Evolutionary conservation across 2,113 vertebrate genomes (phyloP).

Genomic region (Poeciliopsis turrubarensis): DNA sequence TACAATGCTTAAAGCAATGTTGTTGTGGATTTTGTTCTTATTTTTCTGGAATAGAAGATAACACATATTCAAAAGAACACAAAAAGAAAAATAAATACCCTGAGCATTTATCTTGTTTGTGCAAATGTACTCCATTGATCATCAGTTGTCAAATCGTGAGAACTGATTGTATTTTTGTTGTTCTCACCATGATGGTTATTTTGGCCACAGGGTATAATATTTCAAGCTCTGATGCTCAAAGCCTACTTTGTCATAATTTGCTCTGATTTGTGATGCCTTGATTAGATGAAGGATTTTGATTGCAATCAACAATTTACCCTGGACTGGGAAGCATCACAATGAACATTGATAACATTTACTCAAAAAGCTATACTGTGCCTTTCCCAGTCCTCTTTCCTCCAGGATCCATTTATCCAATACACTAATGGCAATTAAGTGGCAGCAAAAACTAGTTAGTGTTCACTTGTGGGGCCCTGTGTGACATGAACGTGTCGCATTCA

Average conservation of each 20-base stretch:
- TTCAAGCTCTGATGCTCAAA: slow-evolving; percentile 19
- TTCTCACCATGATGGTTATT: slow-evolving; percentile 4
- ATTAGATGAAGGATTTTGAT: slow-evolving; percentile 43
- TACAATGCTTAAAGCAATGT: slow-evolving; percentile 7
- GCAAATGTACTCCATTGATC: slow-evolving; percentile 30
- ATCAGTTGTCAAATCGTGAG: background rate
- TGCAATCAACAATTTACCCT: slow-evolving; percentile 42
- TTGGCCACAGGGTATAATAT: background rate
- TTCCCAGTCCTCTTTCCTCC: slow-evolving; percentile 10
- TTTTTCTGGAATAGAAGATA: slow-evolving; percentile 4
- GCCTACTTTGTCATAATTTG: slow-evolving; percentile 28
- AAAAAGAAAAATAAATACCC: background rate
- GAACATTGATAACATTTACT: slow-evolving; percentile 25
- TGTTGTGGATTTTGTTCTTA: background rate
- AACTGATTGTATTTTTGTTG: slow-evolving; percentile 29
- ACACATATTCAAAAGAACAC: slow-evolving; percentile 2
- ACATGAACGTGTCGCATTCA: slow-evolving; percentile 23
- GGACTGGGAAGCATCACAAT: slow-evolving; percentile 16
- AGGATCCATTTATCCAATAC: slow-evolving; percentile 31
- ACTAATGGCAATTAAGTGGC: slow-evolving; percentile 40
- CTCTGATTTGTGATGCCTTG: slow-evolving; percentile 28
- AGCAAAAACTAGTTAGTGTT: slow-evolving; percentile 17
- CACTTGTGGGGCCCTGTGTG: slow-evolving; percentile 13
- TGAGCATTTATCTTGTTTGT: background rate
- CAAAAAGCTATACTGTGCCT: slow-evolving; percentile 13